Conservation (phyloP, 1,140 invertebrate genomes). For the Ostrea denselamellosa region DNA sequence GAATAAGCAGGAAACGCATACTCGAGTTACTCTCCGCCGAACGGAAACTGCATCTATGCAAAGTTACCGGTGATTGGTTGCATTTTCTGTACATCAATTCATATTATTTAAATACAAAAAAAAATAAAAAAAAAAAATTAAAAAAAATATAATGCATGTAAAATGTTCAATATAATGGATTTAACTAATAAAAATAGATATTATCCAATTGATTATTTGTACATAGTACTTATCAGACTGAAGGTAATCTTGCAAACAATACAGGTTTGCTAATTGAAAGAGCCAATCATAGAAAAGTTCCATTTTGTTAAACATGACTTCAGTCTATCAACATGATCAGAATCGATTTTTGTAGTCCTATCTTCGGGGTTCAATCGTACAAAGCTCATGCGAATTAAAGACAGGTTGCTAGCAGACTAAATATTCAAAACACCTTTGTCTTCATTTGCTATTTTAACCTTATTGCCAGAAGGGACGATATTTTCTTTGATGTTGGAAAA, state of each 20-base stretch:
- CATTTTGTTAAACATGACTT: neutral
- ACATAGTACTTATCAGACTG: neutral
- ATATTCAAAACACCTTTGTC: neutral
- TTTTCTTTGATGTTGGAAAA: neutral
- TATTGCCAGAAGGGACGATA: neutral
- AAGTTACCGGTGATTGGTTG: too few relatives aligned
- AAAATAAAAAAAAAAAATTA: too few relatives aligned
- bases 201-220: too few relatives aligned
- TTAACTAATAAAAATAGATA: too few relatives aligned
- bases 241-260: neutral
- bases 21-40: too few relatives aligned
- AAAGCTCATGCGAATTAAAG: neutral
- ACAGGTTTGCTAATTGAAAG: neutral
- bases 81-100: too few relatives aligned
- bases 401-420: constrained; percentile 7
- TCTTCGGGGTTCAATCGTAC: constrained; percentile 34
- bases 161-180: too few relatives aligned
- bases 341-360: constrained; percentile 1
- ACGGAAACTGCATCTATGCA: too few relatives aligned
- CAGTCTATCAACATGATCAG: neutral
- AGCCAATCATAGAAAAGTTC: neutral
- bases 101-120: too few relatives aligned
- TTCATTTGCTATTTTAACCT: constrained; percentile 13
- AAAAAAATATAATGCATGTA: too few relatives aligned
- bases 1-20: too few relatives aligned